Base-by-base conservation (phyloP, 2,797 vertebrate species). In the Nannoperca obscura region DNA sequence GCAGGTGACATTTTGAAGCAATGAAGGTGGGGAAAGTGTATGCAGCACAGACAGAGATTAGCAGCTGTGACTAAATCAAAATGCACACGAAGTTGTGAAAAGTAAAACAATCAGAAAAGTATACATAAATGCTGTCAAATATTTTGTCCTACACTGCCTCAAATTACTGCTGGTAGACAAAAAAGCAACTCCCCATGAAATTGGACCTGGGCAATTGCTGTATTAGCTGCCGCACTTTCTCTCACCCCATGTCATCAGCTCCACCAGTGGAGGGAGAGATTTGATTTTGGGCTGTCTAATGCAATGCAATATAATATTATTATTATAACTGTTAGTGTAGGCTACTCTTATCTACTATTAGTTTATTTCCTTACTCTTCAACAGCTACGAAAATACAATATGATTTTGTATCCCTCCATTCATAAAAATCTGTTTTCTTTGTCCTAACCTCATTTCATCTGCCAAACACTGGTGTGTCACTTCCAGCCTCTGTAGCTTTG, bases 1-100 rank as follows among this genome's bases (percentile, higher is more conserved):
- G 42, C 12, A 27, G 59, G 52, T 84, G 88, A 87, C 88, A 89
- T 90, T 92, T 86, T 55, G 52, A 77, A 80, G 71, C 60, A 57
- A 50, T 8, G 13, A 40, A 71, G 54, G 52, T 52, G 27, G 34
- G 11, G 69, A 73, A 55, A 38, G 52, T 53, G 74, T 55, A 22
- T 36, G 58, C 17, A 55, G 20, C 2, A 5, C 40, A 59, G 78
- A 75, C 27, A 47, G 38, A 61, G 58, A 78, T 84, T 67, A 75
- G 71, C 59, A 50, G 55, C 75, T 58, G 73, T 8, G 63, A 60
- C 54, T 52, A 49, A 88, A 80, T 87, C 85, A 74, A 81, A 82
- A 78, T 67, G 67, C 63, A 76, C 22, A 46, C 60, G 65, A 80
- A 74, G 80, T 57, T 63, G 32, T 58, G n/a, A 70, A 63, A 62